phyloP scores from a whole-genome alignment of 2,888 invertebrate species.

The Mesoligia furuncula region DNA sequence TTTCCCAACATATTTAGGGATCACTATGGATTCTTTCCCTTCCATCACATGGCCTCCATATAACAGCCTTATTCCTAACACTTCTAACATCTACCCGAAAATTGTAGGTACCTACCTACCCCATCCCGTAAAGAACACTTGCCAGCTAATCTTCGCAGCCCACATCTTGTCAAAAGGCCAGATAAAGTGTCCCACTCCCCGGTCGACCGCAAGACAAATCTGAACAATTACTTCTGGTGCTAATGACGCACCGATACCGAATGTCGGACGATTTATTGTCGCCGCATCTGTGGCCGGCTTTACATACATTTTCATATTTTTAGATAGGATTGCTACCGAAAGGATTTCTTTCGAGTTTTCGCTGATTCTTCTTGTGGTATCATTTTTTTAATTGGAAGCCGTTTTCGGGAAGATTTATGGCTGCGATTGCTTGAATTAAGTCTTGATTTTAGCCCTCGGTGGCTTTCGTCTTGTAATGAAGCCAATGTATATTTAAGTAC shows the following conservation, averaged over 20 bases:
- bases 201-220: constrained; percentile 81
- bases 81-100: background rate
- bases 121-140: constrained; percentile 39
- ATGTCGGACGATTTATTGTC: constrained; percentile 85
- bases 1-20: background rate
- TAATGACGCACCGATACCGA: constrained; percentile 86
- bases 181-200: constrained; percentile 80
- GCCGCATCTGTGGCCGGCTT: constrained; percentile 81
- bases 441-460: background rate
- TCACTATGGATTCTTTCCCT: background rate
- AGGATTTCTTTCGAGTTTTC: constrained; percentile 72
- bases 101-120: background rate
- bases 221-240: constrained; percentile 84
- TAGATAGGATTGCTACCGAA: constrained; percentile 74
- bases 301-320: constrained; percentile 87
- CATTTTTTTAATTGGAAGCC: constrained; percentile 51
- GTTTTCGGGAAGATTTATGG: constrained; percentile 52
- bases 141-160: constrained; percentile 68
- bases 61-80: background rate
- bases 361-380: constrained; percentile 60
- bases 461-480: background rate
- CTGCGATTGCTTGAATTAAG: background rate
- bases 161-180: constrained; percentile 77
- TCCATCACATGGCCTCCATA: background rate
- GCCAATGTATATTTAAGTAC: background rate